phyloP scores from a whole-genome alignment of 23 tunicate species.

The Ciona savignyi region DNA sequence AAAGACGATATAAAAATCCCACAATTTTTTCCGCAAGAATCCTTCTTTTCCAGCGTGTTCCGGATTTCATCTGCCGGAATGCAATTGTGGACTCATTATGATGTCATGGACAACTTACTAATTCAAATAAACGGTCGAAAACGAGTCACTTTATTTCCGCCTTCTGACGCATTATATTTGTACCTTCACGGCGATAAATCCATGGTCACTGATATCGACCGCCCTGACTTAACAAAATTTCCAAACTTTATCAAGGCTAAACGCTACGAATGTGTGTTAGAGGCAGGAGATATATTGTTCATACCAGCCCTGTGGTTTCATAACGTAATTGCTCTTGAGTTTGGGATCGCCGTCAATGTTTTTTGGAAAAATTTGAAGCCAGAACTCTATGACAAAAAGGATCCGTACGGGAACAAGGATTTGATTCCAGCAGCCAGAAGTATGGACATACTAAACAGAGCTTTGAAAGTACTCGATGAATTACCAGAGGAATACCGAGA shows the following conservation, averaged over 20 bases:
- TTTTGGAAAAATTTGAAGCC: conserved; percentile 75
- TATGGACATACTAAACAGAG: conserved; percentile 51
- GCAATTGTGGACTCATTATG: conserved; percentile 98
- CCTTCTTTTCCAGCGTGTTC: conserved; percentile 80
- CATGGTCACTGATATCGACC: conserved; percentile 40
- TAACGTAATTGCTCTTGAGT: conserved; percentile 70
- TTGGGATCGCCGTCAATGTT: conserved; percentile 93
- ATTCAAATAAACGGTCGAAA: conserved; percentile 80
- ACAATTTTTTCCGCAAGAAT: conserved; percentile 43
- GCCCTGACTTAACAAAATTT: conserved; percentile 46
- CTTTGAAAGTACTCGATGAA: conserved; percentile 50
- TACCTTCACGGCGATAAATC: conserved; percentile 92
- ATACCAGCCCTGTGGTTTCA: conserved; percentile 99
- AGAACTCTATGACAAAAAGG: conserved; percentile 63
- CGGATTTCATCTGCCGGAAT: conserved; percentile 81
- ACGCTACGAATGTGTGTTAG: conserved; percentile 44
- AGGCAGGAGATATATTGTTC: conserved; percentile 79
- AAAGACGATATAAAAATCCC: conserved; percentile 63
- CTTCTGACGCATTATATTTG: conserved; percentile 60
- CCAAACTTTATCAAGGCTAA: conserved; percentile 55
- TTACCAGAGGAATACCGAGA: conserved; percentile 77
- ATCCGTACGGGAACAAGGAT: conserved; percentile 93
- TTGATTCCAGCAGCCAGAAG: conserved; percentile 81
- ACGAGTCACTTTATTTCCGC: conserved; percentile 81
- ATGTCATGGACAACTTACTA: conserved; percentile 91